phyloP scores from a whole-genome alignment of 2,888 invertebrate species.

The Harpagoxenus sublaevis region DNA sequence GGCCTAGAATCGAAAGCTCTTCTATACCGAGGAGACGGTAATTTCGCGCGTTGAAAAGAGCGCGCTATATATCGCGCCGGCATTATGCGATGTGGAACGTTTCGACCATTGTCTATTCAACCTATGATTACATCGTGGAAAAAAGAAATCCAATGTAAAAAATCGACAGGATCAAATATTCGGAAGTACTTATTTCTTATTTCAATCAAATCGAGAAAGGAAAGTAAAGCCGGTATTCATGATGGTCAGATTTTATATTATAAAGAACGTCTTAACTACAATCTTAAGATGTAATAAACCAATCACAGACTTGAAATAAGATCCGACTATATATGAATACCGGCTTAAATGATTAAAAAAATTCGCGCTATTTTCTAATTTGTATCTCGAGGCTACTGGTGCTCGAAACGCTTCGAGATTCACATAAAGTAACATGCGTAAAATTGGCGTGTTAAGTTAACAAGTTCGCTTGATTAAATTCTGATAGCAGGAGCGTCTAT shows the following conservation, averaged over 20 bases:
- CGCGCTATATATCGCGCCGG: not conserved
- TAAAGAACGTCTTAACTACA: too few species aligned
- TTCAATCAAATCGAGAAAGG: too few species aligned
- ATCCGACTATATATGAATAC: too few species aligned
- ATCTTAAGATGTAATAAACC: too few species aligned
- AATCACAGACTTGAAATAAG: too few species aligned
- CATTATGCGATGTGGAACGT: not conserved
- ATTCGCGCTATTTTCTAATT: not conserved
- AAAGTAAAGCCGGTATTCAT: too few species aligned
- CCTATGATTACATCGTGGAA: not conserved
- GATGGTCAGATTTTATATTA: too few species aligned
- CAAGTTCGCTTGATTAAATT: not conserved
- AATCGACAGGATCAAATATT: not conserved
- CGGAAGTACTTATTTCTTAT: too few species aligned
- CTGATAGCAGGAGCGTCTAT: not conserved
- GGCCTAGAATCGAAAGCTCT: constrained; percentile 69
- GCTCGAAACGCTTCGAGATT: not conserved
- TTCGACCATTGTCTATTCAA: not conserved
- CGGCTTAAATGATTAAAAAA: too few species aligned
- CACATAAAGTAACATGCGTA: too few species aligned
- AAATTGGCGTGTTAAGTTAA: not conserved
- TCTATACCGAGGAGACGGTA: constrained; percentile 47
- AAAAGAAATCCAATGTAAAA: not conserved
- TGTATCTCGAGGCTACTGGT: not conserved
- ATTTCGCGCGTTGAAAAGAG: constrained; percentile 42